Evolutionary conservation across 2,797 vertebrate genomes (phyloP).

Genomic region (Holocentrus rufus): DNA sequence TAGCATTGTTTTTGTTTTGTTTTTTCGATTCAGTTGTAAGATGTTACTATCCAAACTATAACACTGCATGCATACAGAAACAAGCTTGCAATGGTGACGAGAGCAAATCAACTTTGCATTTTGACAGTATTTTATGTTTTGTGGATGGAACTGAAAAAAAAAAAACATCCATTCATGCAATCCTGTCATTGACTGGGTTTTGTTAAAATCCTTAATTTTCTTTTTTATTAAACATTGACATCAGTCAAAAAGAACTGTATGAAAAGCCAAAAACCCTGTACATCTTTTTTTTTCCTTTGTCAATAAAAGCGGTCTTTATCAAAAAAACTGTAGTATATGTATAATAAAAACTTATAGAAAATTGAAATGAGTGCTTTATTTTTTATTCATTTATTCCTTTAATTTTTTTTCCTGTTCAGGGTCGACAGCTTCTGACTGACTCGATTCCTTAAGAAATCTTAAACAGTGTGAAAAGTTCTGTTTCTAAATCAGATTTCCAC

Average conservation of each 20-base stretch:
- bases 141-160: constrained; percentile 29
- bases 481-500: neutral
- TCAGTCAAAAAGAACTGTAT: constrained; percentile 62
- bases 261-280: constrained; percentile 80
- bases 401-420: constrained; percentile 1
- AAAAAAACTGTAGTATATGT: constrained; percentile 80
- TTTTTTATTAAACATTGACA: constrained; percentile 51
- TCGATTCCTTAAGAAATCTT: too few relatives aligned
- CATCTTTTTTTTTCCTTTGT: constrained; percentile 65
- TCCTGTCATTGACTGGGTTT: constrained; percentile 45
- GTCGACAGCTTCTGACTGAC: neutral
- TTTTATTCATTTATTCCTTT: neutral
- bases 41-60: constrained; percentile 44
- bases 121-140: constrained; percentile 44
- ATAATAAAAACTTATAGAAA: constrained; percentile 82
- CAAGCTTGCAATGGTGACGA: constrained; percentile 43
- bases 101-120: constrained; percentile 56
- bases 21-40: constrained; percentile 52
- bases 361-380: constrained; percentile 23
- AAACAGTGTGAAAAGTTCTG: neutral
- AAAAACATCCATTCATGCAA: constrained; percentile 33
- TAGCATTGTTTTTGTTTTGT: constrained; percentile 61
- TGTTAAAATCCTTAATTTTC: constrained; percentile 17
- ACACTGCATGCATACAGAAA: constrained; percentile 73
- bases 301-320: constrained; percentile 75